These are phyloP conservation scores for Eulemur rubriventer DNA, from an alignment of 2,797 vertebrate genomes.

Conservation along the genomic window DNA sequence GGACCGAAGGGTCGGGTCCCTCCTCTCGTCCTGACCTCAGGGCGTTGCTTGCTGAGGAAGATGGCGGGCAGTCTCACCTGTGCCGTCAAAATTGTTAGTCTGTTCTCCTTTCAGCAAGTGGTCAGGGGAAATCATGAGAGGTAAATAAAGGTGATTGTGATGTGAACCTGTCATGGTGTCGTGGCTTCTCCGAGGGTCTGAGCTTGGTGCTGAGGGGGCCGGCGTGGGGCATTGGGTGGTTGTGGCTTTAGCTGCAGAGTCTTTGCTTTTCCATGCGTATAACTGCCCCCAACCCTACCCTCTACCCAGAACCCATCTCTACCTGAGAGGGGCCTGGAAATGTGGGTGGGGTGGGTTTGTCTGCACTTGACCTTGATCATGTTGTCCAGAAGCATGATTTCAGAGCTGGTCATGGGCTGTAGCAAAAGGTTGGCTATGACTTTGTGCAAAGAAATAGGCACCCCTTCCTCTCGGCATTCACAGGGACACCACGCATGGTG, in stretches of 20 bases:
- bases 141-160: not conserved
- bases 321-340: not conserved
- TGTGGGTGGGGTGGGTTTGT: not conserved
- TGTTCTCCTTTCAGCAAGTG: not conserved
- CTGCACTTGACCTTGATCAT: not conserved
- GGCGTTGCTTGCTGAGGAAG: not conserved
- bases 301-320: not conserved
- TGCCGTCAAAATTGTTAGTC: not conserved
- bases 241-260: not conserved
- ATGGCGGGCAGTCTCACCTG: not conserved
- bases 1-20: fast-evolving
- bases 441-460: not conserved
- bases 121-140: not conserved
- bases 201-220: not conserved
- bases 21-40: too few relatives aligned
- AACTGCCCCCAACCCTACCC: fast-evolving
- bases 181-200: not conserved
- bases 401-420: not conserved
- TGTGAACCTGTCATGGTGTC: not conserved
- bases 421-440: not conserved
- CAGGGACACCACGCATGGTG: not conserved
- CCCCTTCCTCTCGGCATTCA: not conserved
- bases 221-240: fast-evolving
- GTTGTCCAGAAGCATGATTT: not conserved
- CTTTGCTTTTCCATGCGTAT: fast-evolving